These are phyloP conservation scores for Aphrocallistes beatrix DNA, from an alignment of 37 sponge, comb jelly and placozoan species.

Conservation along the genomic window DNA sequence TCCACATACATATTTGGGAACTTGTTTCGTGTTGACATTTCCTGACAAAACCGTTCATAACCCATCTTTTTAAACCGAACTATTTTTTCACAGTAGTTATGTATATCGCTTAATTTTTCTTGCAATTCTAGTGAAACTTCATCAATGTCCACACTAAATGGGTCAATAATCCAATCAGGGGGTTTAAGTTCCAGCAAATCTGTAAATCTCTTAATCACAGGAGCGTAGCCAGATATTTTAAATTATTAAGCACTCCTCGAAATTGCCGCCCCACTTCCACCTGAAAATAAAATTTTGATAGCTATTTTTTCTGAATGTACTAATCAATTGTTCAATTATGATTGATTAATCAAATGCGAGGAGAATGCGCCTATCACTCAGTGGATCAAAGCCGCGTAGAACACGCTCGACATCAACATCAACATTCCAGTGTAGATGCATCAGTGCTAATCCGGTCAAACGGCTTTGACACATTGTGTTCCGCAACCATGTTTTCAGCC, in stretches of 20 bases:
- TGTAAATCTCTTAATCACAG: conserved; percentile 14
- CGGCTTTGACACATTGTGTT: neutral
- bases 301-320: neutral
- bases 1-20: conserved; percentile 15
- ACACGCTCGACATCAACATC: neutral
- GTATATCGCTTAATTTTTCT: neutral
- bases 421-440: neutral
- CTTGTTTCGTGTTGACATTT: conserved; percentile 3
- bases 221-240: neutral
- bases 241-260: neutral
- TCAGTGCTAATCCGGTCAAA: neutral
- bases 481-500: neutral
- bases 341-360: neutral
- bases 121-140: conserved; percentile 16
- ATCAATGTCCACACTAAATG: conserved; percentile 16
- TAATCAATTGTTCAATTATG: neutral
- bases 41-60: conserved; percentile 3
- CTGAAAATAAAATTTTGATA: neutral
- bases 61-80: neutral
- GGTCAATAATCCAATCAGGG: conserved; percentile 16
- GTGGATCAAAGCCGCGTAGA: neutral
- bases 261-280: neutral
- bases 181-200: conserved; percentile 13
- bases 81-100: neutral
- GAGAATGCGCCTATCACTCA: neutral